Conservation (phyloP, 1,140 invertebrate species). For the Tetramorium parvispinum region DNA sequence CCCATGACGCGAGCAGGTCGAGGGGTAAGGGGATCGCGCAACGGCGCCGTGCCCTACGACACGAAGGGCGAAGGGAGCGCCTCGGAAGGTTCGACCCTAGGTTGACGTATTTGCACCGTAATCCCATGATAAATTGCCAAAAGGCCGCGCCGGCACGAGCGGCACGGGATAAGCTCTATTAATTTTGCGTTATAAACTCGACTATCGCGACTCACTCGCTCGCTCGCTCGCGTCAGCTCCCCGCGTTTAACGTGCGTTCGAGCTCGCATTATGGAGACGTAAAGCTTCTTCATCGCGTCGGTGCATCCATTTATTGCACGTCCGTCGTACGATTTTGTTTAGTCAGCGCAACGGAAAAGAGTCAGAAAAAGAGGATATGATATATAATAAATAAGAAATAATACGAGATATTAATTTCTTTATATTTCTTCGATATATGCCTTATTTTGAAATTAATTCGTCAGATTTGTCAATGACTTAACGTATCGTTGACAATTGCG, state of each 20-base stretch:
- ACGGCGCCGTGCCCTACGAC: slow-evolving; percentile 32
- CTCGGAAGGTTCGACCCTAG: slow-evolving; percentile 66
- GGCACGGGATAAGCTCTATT: slow-evolving; percentile 83
- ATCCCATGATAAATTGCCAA: slow-evolving; percentile 85
- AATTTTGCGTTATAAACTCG: slow-evolving; percentile 85
- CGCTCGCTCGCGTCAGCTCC: not conserved
- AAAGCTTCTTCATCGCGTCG: slow-evolving; percentile 54
- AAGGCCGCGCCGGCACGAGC: slow-evolving; percentile 75
- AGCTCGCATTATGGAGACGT: slow-evolving; percentile 70
- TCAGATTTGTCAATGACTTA: not conserved
- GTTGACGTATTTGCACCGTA: slow-evolving; percentile 83
- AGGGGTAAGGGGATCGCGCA: slow-evolving; percentile 44
- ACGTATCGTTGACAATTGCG: not conserved
- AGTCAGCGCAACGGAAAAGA: not conserved
- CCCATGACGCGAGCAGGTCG: slow-evolving; percentile 63
- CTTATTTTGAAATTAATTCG: not conserved
- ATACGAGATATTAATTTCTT: not conserved
- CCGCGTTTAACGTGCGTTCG: slow-evolving; percentile 47
- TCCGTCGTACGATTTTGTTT: slow-evolving; percentile 7
- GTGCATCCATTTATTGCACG: slow-evolving; percentile 38
- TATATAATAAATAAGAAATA: not conserved
- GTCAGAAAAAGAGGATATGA: not conserved
- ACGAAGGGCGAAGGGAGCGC: slow-evolving; percentile 46
- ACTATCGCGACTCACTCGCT: slow-evolving; percentile 11
- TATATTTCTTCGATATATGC: not conserved